phyloP scores from a whole-genome alignment of 2,797 vertebrate species.

The Pangasius krempfi region DNA sequence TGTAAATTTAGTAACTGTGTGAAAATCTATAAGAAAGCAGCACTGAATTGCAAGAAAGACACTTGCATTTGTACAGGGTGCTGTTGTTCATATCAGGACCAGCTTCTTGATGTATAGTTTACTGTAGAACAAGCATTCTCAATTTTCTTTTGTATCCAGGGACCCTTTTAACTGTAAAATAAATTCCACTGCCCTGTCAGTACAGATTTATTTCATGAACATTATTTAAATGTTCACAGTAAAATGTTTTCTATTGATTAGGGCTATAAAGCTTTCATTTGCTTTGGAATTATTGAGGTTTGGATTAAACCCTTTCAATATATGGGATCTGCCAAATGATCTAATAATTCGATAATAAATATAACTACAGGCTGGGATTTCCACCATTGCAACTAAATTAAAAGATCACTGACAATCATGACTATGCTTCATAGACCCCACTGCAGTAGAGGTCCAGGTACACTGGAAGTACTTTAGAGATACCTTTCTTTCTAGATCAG shows the following conservation, averaged over 20 bases:
- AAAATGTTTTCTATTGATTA: not conserved
- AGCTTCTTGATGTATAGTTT: not conserved
- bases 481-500: not conserved
- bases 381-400: too few species aligned
- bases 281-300: not conserved
- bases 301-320: not conserved
- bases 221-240: not conserved
- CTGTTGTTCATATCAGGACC: not conserved
- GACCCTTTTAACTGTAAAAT: not conserved
- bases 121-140: not conserved
- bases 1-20: not conserved
- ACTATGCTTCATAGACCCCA: not conserved
- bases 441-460: not conserved
- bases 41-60: not conserved
- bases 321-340: not conserved
- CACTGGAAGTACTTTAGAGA: not conserved
- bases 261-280: not conserved
- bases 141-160: not conserved
- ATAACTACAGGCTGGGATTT: not conserved
- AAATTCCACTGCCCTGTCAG: not conserved
- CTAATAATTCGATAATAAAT: not conserved
- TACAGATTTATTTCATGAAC: not conserved
- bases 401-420: too few species aligned
- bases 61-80: not conserved
- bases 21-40: too few species aligned